These are phyloP conservation scores for Melinaea menophilus DNA, from an alignment of 2,888 invertebrate genomes.

Conservation along the genomic window DNA sequence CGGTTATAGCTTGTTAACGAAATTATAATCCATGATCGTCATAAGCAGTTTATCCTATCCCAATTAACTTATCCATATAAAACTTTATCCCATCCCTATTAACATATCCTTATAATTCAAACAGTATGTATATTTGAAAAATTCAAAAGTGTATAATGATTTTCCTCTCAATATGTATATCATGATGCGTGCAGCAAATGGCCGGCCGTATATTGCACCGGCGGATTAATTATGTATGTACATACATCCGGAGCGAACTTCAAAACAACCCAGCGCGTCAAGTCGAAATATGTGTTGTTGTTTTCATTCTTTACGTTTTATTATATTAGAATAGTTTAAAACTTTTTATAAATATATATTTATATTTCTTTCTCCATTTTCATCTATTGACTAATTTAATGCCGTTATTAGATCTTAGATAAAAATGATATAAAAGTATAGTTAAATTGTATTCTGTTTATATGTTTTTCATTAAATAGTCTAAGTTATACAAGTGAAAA, in stretches of 20 bases:
- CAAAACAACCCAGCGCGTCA: slow-evolving; percentile 31
- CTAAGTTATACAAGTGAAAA: slow-evolving; percentile 24
- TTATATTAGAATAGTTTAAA: background rate
- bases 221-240: slow-evolving; percentile 55
- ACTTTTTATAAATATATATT: background rate
- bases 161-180: slow-evolving; percentile 30
- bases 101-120: no score
- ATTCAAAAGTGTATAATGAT: slow-evolving; percentile 13
- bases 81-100: no score
- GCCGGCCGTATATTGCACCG: slow-evolving; percentile 36
- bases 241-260: slow-evolving; percentile 43
- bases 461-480: slow-evolving; percentile 14
- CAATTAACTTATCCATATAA: no score
- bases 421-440: background rate
- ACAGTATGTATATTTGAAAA: no score
- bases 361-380: no score
- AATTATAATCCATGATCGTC: no score
- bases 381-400: no score
- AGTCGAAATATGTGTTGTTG: slow-evolving; percentile 3
- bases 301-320: background rate
- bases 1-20: no score
- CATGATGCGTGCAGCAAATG: slow-evolving; percentile 29
- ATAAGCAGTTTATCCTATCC: no score
- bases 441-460: background rate
- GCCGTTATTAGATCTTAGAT: background rate